These are phyloP conservation scores for Sminthurinus aureus DNA, from an alignment of 2,888 invertebrate species.

Conservation along the genomic window DNA sequence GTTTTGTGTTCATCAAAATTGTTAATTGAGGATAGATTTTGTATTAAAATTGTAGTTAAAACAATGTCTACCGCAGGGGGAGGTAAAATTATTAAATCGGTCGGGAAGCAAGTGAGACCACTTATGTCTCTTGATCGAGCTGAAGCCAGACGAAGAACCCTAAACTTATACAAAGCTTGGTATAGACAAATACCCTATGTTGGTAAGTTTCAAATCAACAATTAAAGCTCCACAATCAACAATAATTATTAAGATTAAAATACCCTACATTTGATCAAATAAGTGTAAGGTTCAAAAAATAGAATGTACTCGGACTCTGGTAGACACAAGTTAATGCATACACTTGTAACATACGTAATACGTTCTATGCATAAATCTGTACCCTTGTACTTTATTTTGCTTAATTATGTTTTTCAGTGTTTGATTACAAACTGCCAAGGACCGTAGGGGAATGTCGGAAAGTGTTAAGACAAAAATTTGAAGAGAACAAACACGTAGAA, in stretches of 20 bases:
- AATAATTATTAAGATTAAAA: neutral
- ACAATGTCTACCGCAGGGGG: constrained; percentile 63
- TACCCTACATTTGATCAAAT: no score
- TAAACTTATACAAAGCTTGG: constrained; percentile 93
- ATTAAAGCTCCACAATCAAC: neutral
- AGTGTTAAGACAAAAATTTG: constrained; percentile 81
- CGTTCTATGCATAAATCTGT: neutral
- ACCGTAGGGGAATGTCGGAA: constrained; percentile 72
- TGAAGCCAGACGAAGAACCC: constrained; percentile 77
- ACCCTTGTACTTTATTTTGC: neutral
- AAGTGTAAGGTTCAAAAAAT: no score
- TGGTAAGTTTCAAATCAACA: constrained; percentile 69
- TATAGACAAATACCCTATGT: constrained; percentile 89
- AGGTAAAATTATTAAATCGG: constrained; percentile 65
- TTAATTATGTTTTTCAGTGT: constrained; percentile 70
- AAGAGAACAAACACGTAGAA: constrained; percentile 76
- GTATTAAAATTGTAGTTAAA: constrained; percentile 10
- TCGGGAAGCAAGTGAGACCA: constrained; percentile 79
- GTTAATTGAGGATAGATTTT: neutral
- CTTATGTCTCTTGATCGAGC: constrained; percentile 77
- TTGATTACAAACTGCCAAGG: constrained; percentile 84
- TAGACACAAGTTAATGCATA: no score
- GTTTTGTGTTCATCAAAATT: no score
- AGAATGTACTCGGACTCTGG: no score
- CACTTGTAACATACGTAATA: no score